phyloP scores from a whole-genome alignment of 2,113 vertebrate species.

The Anarrhichthys ocellatus region DNA sequence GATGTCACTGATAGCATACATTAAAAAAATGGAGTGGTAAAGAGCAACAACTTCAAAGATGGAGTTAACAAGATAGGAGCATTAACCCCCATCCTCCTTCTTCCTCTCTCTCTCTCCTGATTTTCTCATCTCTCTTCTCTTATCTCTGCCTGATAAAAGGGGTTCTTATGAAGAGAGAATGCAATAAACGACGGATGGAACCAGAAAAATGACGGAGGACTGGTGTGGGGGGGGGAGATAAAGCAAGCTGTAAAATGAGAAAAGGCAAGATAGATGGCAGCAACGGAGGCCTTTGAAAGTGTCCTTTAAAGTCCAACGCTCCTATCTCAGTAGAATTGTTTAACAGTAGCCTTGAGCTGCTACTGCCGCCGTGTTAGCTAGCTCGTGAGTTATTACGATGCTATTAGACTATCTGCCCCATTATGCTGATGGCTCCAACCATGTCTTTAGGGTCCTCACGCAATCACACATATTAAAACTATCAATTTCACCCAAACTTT shows the following conservation, averaged over 20 bases:
- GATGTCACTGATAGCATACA: constrained; percentile 80
- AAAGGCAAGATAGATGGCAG: constrained; percentile 58
- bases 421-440: constrained; percentile 64
- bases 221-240: constrained; percentile 43
- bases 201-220: constrained; percentile 45
- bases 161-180: constrained; percentile 66
- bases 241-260: constrained; percentile 63
- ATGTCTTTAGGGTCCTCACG: constrained; percentile 61
- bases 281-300: constrained; percentile 49
- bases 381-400: constrained; percentile 69
- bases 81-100: constrained; percentile 72
- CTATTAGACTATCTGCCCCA: constrained; percentile 61
- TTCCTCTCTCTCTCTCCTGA: constrained; percentile 49
- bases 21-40: constrained; percentile 60
- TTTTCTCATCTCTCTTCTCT: constrained; percentile 62
- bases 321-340: constrained; percentile 60
- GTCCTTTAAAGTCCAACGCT: constrained; percentile 63
- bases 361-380: constrained; percentile 51
- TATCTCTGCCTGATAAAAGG: constrained; percentile 65
- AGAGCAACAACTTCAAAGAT: constrained; percentile 83
- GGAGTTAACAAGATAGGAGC: constrained; percentile 80
- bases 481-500: constrained; percentile 68
- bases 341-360: constrained; percentile 63
- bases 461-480: constrained; percentile 72
- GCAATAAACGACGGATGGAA: constrained; percentile 50